Evolutionary conservation across 2,888 invertebrate species (phyloP).

Genomic region (Osmoderma eremita): DNA sequence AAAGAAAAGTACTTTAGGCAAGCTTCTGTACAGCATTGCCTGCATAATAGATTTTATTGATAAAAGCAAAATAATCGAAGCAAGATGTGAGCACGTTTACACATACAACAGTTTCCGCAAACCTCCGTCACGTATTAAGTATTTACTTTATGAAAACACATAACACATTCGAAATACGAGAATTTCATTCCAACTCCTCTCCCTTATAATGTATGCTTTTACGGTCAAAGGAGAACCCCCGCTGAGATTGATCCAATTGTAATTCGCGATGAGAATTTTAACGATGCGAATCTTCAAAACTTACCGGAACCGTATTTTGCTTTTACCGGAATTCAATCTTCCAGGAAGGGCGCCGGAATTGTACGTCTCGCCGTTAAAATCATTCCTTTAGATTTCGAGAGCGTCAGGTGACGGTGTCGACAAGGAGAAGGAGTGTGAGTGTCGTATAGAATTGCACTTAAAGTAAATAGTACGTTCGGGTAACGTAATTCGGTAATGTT

Average conservation of each 20-base stretch:
- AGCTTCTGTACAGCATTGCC: too few species aligned
- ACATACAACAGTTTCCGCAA: too few species aligned
- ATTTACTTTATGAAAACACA: conserved; percentile 26
- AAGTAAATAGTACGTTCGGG: conserved; percentile 14
- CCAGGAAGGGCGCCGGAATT: conserved; percentile 25
- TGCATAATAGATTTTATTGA: too few species aligned
- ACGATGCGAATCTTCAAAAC: conserved; percentile 30
- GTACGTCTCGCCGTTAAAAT: conserved; percentile 33
- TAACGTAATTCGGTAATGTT: not conserved
- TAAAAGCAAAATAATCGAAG: too few species aligned
- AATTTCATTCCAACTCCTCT: conserved; percentile 22
- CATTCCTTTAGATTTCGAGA: conserved; percentile 19
- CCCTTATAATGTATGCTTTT: conserved; percentile 31
- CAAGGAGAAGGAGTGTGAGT: not conserved
- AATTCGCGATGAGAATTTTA: conserved; percentile 42
- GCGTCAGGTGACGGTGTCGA: too few species aligned
- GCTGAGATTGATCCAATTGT: conserved; percentile 43
- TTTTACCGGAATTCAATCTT: conserved; percentile 37
- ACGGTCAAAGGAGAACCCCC: conserved; percentile 19
- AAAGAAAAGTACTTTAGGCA: too few species aligned
- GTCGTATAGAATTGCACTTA: conserved; percentile 9
- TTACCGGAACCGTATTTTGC: conserved; percentile 29
- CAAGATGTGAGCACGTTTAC: too few species aligned
- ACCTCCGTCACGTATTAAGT: conserved; percentile 11
- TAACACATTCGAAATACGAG: conserved; percentile 22